Percentiles rank a stretch among this genome's conserved stretches.
phyloP scores from a whole-genome alignment of 2,113 vertebrate genomes.

The Cyphomyrus discorhynchus region DNA sequence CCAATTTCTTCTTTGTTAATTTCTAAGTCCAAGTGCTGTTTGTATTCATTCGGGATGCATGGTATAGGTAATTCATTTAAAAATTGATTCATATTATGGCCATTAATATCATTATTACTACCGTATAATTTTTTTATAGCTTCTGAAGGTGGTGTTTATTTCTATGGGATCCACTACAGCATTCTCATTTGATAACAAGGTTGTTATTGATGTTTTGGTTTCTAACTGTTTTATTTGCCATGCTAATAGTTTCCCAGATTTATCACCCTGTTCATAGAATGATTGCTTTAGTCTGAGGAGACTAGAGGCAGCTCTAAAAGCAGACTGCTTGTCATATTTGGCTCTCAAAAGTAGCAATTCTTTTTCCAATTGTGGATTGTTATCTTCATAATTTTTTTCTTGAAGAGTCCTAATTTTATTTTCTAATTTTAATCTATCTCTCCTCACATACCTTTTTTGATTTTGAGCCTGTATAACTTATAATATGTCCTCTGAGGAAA shows the following conservation, averaged over 20 bases:
- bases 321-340: neutral
- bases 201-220: neutral
- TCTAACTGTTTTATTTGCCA: neutral
- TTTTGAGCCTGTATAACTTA: conserved; percentile 1
- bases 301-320: neutral
- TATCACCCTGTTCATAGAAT: neutral
- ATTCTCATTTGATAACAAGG: neutral
- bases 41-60: neutral
- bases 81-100: neutral
- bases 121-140: neutral
- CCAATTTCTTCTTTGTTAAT: neutral
- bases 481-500: neutral
- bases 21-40: neutral
- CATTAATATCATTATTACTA: neutral
- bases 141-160: neutral
- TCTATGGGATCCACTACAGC: neutral
- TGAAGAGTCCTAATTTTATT: neutral
- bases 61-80: neutral
- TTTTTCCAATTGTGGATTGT: neutral
- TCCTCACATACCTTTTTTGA: neutral
- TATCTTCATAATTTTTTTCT: neutral
- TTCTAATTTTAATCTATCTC: neutral
- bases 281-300: neutral
- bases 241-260: neutral
- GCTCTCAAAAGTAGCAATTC: neutral